Conservation (phyloP, 35 echinoderm and acorn worm genomes). For the Amphiura filiformis region DNA sequence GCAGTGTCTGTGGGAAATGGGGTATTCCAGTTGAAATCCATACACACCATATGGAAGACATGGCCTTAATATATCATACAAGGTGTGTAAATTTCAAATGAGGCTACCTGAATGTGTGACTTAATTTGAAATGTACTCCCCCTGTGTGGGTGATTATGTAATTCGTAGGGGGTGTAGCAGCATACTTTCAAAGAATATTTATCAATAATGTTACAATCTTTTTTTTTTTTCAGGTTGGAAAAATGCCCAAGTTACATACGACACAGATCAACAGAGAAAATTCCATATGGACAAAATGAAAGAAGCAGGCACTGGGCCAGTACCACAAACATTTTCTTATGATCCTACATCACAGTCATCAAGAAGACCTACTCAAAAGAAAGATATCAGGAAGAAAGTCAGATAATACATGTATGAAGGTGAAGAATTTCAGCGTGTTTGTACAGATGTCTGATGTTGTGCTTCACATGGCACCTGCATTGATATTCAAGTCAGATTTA, state of each 20-base stretch:
- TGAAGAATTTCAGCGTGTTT: neutral
- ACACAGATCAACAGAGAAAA: conserved; percentile 52
- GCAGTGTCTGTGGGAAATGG: too few relatives aligned
- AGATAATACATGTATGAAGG: conserved; percentile 32
- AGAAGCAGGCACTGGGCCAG: conserved; percentile 85
- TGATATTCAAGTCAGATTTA: too few relatives aligned
- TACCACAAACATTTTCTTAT: conserved; percentile 84
- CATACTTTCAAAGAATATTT: too few relatives aligned
- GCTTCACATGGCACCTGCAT: too few relatives aligned
- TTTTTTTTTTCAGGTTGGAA: conserved; percentile 64
- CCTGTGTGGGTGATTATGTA: too few relatives aligned
- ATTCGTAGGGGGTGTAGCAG: too few relatives aligned
- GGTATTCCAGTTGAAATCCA: too few relatives aligned
- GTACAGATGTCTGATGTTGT: neutral
- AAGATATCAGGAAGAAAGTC: conserved; percentile 62
- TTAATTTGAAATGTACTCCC: too few relatives aligned
- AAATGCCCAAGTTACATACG: conserved; percentile 70
- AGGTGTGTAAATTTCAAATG: too few relatives aligned
- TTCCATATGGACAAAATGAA: conserved; percentile 51
- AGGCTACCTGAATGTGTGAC: too few relatives aligned
- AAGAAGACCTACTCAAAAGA: conserved; percentile 18
- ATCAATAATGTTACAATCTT: neutral
- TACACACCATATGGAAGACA: too few relatives aligned
- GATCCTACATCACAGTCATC: conserved; percentile 66
- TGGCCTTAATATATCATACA: too few relatives aligned